A percentile compares a stretch with the other conserved stretches of the same genome.
Conservation (phyloP, 1,140 invertebrate species). For the Ceratina japonica region DNA sequence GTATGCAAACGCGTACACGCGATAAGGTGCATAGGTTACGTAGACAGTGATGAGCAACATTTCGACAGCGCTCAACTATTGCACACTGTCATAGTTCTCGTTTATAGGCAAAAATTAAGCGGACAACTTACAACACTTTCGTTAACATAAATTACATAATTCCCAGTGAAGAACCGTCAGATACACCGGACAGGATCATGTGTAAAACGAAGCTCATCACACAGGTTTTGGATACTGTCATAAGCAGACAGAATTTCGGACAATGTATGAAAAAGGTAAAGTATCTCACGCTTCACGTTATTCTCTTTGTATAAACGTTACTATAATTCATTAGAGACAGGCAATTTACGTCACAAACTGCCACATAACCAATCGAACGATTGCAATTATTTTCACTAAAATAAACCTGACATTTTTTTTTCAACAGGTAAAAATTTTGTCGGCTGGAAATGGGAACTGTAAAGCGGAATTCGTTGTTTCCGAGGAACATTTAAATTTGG, state of each 20-base stretch:
- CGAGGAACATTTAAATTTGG: conserved; percentile 87
- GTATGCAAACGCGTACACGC: not conserved
- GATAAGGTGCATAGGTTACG: conserved; percentile 10
- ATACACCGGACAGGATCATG: conserved; percentile 33
- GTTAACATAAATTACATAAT: not conserved
- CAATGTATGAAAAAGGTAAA: conserved; percentile 79
- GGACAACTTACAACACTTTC: not conserved
- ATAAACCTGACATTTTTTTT: conserved; percentile 52
- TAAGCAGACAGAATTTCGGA: conserved; percentile 73
- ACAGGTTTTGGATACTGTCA: conserved; percentile 64
- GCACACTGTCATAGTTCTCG: too few relatives aligned
- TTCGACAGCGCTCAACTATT: not conserved
- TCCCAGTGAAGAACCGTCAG: not conserved
- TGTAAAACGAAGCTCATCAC: conserved; percentile 71
- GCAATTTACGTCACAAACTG: not conserved
- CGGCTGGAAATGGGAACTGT: conserved; percentile 84
- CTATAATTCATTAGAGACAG: not conserved
- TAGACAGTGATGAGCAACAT: not conserved
- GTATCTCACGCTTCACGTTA: conserved; percentile 12
- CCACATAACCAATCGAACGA: conserved; percentile 3
- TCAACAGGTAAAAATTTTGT: conserved; percentile 84
- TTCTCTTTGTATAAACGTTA: not conserved
- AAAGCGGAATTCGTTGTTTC: conserved; percentile 88
- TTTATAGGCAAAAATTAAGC: too few relatives aligned
- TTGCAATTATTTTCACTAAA: conserved; percentile 1